phyloP scores from a whole-genome alignment of 2,797 vertebrate species.

The Thaleichthys pacificus region DNA sequence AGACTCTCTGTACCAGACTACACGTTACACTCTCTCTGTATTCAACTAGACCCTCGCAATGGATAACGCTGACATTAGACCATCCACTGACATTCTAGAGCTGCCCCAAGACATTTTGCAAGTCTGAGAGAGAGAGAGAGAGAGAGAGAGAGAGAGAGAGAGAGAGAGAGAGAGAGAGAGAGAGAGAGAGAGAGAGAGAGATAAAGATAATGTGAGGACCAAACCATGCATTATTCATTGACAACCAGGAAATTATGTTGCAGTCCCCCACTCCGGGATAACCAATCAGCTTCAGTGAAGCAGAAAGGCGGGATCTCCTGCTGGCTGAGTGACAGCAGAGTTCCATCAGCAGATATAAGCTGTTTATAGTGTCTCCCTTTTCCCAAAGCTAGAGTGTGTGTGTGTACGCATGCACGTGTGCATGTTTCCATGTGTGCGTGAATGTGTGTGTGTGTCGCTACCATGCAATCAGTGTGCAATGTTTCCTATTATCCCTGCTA shows the following conservation, averaged over 20 bases:
- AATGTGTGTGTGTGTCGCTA: not conserved
- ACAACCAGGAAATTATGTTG: conserved; percentile 81
- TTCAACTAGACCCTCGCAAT: conserved; percentile 51
- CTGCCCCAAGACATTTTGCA: too few species aligned
- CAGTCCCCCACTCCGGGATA: conserved; percentile 68
- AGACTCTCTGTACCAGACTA: not conserved
- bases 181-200: conserved; percentile 49
- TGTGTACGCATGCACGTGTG: not conserved
- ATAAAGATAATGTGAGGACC: not conserved
- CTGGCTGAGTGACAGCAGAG: conserved; percentile 25
- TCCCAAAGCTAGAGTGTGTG: not conserved
- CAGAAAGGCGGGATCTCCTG: conserved; percentile 53
- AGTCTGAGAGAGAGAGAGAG: conserved; percentile 63
- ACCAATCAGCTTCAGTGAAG: conserved; percentile 75
- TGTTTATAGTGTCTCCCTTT: not conserved
- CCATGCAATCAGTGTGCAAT: too few species aligned
- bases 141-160: conserved; percentile 69
- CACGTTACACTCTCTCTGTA: conserved; percentile 67
- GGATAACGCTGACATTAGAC: too few species aligned
- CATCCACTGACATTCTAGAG: too few species aligned
- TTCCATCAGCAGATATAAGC: conserved; percentile 20
- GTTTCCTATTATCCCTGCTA: conserved; percentile 24
- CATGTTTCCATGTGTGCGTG: not conserved
- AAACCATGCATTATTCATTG: conserved; percentile 70
- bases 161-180: conserved; percentile 76